phyloP scores from a whole-genome alignment of 2,888 invertebrate species.

The Cepaea hortensis region DNA sequence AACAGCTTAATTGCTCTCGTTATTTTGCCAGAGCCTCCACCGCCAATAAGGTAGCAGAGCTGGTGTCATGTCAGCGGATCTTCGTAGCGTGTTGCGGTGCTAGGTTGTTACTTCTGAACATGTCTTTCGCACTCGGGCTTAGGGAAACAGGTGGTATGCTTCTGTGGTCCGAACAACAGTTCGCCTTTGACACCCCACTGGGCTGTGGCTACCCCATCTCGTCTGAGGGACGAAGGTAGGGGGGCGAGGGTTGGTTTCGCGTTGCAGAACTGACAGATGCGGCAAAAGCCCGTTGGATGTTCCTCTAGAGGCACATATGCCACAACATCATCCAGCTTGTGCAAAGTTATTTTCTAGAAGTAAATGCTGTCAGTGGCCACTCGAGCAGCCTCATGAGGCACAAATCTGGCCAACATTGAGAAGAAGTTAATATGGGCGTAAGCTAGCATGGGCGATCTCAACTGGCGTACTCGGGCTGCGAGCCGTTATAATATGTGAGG shows the following conservation, averaged over 20 bases:
- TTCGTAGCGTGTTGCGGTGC: constrained; percentile 1
- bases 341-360: background rate
- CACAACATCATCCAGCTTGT: constrained; percentile 24
- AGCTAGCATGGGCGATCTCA: background rate
- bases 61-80: background rate
- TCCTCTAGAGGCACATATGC: background rate
- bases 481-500: background rate
- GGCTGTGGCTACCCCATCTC: background rate
- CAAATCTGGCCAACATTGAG: constrained; percentile 4
- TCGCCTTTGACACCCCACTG: constrained; percentile 24
- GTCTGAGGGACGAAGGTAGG: too few relatives aligned
- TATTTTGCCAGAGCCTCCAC: background rate
- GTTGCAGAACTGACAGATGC: too few relatives aligned
- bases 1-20: constrained; percentile 11
- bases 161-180: background rate
- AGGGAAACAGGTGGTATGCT: background rate
- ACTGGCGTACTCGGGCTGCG: constrained; percentile 12
- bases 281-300: too few relatives aligned
- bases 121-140: background rate
- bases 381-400: background rate
- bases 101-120: too few relatives aligned
- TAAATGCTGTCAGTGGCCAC: constrained; percentile 15
- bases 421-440: constrained; percentile 16
- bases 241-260: too few relatives aligned
- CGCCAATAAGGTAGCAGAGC: background rate